A percentile compares a stretch with the other conserved stretches of the same genome.
phyloP scores from a whole-genome alignment of 2,113 vertebrate genomes.

The Ceyx melanurus region DNA sequence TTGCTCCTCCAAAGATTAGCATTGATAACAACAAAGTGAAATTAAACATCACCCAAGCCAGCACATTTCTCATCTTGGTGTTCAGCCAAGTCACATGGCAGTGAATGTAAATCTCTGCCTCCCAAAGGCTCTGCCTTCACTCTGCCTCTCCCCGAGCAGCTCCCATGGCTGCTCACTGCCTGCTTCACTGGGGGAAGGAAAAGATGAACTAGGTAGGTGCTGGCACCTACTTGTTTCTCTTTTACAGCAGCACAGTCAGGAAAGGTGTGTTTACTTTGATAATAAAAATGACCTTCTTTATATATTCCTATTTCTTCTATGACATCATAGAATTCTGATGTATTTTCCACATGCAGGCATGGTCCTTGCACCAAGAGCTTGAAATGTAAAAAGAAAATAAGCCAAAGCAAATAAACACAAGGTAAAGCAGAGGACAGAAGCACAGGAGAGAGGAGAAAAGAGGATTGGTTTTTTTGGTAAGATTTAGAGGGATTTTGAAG shows the following conservation, averaged over 20 bases:
- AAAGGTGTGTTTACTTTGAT: background rate
- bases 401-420: constrained; percentile 9
- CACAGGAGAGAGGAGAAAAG: background rate
- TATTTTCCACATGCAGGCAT: background rate
- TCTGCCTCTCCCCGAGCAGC: background rate
- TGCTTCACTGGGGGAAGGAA: background rate
- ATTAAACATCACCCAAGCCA: constrained; percentile 9
- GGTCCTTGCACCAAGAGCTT: background rate
- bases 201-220: background rate
- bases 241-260: background rate
- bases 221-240: background rate
- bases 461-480: background rate
- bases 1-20: background rate
- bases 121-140: background rate
- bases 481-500: constrained; percentile 15
- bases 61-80: background rate
- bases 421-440: constrained; percentile 1
- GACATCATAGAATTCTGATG: background rate
- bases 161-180: background rate
- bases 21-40: background rate
- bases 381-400: background rate
- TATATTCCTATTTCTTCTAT: background rate
- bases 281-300: background rate
- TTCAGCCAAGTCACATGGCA: constrained; percentile 15
- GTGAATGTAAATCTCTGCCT: background rate